Evolutionary conservation across 2,797 vertebrate species (phyloP).

Genomic region (Gymnopithys bicolor): DNA sequence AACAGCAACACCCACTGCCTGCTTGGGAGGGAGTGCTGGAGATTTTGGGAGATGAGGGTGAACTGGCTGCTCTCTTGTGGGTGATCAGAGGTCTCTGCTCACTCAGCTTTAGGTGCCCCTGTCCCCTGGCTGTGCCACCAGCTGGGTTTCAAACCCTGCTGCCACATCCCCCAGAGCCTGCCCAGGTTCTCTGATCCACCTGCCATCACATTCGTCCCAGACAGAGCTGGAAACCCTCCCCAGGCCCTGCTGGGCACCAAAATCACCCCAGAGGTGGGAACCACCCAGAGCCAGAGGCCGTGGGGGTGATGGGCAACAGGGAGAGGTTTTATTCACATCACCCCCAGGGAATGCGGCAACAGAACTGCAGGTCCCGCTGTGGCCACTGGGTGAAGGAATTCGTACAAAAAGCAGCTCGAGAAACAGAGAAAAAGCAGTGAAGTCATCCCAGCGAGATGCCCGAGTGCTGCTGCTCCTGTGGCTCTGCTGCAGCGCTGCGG

Average conservation of each 20-base stretch:
- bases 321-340: background rate
- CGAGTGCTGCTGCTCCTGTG: background rate
- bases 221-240: background rate
- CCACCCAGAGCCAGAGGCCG: background rate
- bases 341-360: background rate
- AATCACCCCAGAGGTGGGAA: background rate
- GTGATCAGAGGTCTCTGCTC: background rate
- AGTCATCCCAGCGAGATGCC: background rate
- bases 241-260: fast-evolving
- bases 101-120: background rate
- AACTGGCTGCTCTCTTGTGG: background rate
- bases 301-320: fast-evolving
- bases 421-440: background rate
- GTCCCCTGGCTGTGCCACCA: background rate
- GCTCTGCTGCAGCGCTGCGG: background rate
- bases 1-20: background rate
- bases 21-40: background rate
- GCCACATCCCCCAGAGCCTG: background rate
- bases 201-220: background rate
- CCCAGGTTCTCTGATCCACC: fast-evolving
- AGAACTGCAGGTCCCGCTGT: background rate
- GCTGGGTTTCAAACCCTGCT: background rate
- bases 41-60: background rate
- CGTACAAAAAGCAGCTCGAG: background rate
- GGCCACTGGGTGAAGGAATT: fast-evolving